These are phyloP conservation scores for Pitta sordida DNA, from an alignment of 2,113 vertebrate genomes.

Conservation along the genomic window DNA sequence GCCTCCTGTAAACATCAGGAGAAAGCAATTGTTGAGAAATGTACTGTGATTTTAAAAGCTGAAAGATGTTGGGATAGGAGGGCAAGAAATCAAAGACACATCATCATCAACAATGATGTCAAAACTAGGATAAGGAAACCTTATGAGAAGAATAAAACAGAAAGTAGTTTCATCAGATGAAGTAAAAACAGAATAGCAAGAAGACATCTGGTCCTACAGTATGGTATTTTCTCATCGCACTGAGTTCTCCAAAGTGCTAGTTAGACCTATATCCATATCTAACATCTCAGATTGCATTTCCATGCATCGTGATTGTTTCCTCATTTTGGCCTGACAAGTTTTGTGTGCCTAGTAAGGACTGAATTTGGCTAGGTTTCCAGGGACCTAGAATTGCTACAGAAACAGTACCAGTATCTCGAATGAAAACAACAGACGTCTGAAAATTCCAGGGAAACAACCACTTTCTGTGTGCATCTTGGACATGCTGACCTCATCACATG, in stretches of 20 bases:
- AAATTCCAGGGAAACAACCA: neutral
- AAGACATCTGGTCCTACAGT: neutral
- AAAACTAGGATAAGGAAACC: neutral
- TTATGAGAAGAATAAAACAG: neutral
- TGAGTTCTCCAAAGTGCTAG: neutral
- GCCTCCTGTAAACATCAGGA: neutral
- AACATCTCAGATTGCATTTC: neutral
- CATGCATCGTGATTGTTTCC: neutral
- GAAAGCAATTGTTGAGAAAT: neutral
- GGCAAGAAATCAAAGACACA: neutral
- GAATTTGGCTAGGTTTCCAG: neutral
- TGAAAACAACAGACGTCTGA: conserved; percentile 14
- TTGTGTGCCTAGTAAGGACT: neutral
- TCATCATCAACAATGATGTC: neutral
- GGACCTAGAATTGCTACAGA: neutral
- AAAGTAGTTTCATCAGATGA: neutral
- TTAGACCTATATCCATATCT: neutral
- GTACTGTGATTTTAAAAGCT: neutral
- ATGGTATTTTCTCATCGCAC: neutral
- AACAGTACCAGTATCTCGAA: neutral
- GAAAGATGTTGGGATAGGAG: neutral
- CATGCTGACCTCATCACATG: neutral
- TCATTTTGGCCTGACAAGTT: neutral
- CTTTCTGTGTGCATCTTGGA: neutral
- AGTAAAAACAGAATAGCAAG: neutral